Evolutionary conservation across 2,113 vertebrate species (phyloP), one percentile per base, ranked within the genome.

Genomic region (Neomonachus schauinslandi): DNA sequence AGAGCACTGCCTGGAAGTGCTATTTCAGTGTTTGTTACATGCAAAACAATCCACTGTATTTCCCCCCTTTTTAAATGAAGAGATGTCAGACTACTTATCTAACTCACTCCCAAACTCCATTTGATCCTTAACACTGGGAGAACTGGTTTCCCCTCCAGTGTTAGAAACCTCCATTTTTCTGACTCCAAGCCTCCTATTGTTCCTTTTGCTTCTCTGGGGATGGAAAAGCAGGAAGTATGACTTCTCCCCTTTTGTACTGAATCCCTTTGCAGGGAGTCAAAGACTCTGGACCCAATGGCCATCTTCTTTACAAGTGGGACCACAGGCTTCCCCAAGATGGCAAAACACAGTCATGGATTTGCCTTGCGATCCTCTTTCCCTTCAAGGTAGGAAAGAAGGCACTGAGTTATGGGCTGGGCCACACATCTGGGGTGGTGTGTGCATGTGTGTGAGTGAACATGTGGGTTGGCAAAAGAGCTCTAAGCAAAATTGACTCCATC

Each of bases 241-340:
- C 76, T 92, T 93, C 79, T 65, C n/a, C 72, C 39, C 13, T 55
- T 55, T 65, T 87, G 28, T 91, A n/a, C 63, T 61, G 14, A 93
- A 57, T 97, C 21, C 92, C 93, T 95, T 88, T 80, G 57, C 94
- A 99, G 99, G n/a, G n/a, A 98, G 97, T 99, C 99, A 72, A 99
- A 98, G 87, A 98, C 98, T 10, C 63, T 97, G 4, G 99, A 99
- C 39, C 94, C 99, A 0, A 98, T 99, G 99, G 83, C 5, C 42
- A 99, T 99, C 94, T 99, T 99, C 98, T 99, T 99, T 89, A 99
- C 99, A 96, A 99, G 99, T 63, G 99, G 99, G 81, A 99, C 99
- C 24, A 99, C 99, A 0, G 99, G 99, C 2, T 90, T 93, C 61
- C 99, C 99, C 65, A 99, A 99, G 97, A 99, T 99, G 99, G 93